These are phyloP conservation scores for Ochropleura plecta DNA, from an alignment of 2,888 invertebrate species.

Conservation along the genomic window DNA sequence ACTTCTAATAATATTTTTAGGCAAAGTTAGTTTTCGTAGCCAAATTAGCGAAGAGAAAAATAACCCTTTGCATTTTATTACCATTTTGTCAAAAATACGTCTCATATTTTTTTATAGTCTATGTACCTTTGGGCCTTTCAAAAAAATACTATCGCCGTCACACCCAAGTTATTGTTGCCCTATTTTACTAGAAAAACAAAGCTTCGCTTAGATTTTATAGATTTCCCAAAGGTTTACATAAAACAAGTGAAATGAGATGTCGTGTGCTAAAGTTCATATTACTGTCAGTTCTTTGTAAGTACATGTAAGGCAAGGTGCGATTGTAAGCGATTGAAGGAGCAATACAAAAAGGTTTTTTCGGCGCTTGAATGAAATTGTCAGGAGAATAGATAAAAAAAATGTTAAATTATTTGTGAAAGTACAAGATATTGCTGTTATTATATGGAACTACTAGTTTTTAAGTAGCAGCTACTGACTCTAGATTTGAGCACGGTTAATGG, in stretches of 20 bases:
- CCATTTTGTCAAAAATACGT: background rate
- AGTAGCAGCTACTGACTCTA: too few relatives aligned
- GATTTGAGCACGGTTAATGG: too few relatives aligned
- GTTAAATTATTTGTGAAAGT: too few relatives aligned
- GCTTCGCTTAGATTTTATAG: constrained; percentile 22
- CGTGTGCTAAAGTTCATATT: constrained; percentile 29
- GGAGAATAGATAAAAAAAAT: too few relatives aligned
- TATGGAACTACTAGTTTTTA: too few relatives aligned
- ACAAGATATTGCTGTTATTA: too few relatives aligned
- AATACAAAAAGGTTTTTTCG: too few relatives aligned
- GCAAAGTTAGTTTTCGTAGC: background rate
- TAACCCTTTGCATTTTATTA: background rate
- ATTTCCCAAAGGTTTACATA: constrained; percentile 55
- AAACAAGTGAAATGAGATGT: constrained; percentile 35
- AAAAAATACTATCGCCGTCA: background rate
- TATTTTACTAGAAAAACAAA: constrained; percentile 15
- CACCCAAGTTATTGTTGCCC: constrained; percentile 2
- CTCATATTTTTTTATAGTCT: background rate
- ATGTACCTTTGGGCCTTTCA: background rate
- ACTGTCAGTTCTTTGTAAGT: constrained; percentile 26
- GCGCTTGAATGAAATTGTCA: too few relatives aligned
- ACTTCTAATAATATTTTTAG: background rate
- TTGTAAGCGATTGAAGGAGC: background rate
- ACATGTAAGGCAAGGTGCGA: background rate
- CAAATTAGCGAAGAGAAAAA: background rate